Evolutionary conservation across 2,797 vertebrate species (phyloP).

Genomic region (Rachycentron canadum): DNA sequence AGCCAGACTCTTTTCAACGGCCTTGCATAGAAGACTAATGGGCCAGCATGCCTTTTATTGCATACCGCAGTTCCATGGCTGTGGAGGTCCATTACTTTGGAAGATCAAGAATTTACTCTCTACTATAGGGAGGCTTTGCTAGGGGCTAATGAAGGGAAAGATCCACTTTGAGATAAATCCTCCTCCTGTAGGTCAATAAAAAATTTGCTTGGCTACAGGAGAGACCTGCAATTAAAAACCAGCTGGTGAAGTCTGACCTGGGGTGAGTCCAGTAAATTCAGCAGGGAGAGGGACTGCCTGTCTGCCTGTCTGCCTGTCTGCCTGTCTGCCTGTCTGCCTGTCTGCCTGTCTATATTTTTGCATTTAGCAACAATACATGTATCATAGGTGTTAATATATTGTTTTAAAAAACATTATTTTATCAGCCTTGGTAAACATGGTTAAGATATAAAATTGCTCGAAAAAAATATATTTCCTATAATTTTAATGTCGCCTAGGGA

Average conservation of each 20-base stretch:
- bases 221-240: constrained; percentile 64
- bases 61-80: constrained; percentile 68
- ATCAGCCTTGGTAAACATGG: neutral
- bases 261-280: constrained; percentile 37
- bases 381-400: neutral
- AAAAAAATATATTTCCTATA: neutral
- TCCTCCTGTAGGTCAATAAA: constrained; percentile 69
- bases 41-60: constrained; percentile 79
- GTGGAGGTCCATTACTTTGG: constrained; percentile 75
- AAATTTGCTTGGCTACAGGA: constrained; percentile 64
- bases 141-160: constrained; percentile 74
- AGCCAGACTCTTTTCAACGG: constrained; percentile 77
- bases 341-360: constrained; percentile 27
- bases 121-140: constrained; percentile 58
- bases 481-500: neutral
- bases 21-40: constrained; percentile 79
- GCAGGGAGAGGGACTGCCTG: constrained; percentile 3
- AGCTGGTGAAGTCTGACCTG: constrained; percentile 56
- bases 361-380: constrained; percentile 12
- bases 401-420: neutral
- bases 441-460: neutral
- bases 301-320: neutral
- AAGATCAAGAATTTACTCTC: constrained; percentile 77
- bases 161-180: constrained; percentile 80
- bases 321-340: neutral